phyloP scores from a whole-genome alignment of 2,888 invertebrate genomes.

The Cryptocheilus praepositus region DNA sequence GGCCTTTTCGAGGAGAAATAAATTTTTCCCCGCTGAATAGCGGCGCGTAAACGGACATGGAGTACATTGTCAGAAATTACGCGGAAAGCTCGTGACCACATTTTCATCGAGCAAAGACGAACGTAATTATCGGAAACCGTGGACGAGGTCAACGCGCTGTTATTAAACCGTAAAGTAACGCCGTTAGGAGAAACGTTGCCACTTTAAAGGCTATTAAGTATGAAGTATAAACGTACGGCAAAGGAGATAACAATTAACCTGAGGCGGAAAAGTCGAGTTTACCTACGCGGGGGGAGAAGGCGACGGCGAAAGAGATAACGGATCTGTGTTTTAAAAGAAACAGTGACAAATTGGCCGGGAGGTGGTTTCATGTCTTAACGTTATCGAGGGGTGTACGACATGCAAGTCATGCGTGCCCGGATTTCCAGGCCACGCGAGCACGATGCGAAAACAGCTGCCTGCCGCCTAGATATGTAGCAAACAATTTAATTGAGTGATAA shows the following conservation, averaged over 20 bases:
- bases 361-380: slow-evolving; percentile 45
- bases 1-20: too few species aligned
- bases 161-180: too few species aligned
- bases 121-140: too few species aligned
- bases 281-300: too few species aligned
- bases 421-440: slow-evolving; percentile 13
- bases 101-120: slow-evolving; percentile 2
- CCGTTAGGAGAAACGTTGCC: too few species aligned
- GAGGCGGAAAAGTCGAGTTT: too few species aligned
- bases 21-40: too few species aligned
- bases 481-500: slow-evolving; percentile 60
- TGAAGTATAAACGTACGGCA: too few species aligned
- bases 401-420: slow-evolving; percentile 55
- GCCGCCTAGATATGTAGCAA: slow-evolving; percentile 32
- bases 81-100: slow-evolving; percentile 17
- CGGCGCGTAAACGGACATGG: too few species aligned
- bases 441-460: slow-evolving; percentile 8
- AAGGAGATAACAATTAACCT: too few species aligned
- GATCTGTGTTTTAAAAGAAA: slow-evolving; percentile 45
- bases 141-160: too few species aligned
- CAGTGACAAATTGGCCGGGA: slow-evolving; percentile 59
- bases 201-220: too few species aligned
- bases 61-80: background rate
- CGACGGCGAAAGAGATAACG: background rate
- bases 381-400: slow-evolving; percentile 56